phyloP scores from a whole-genome alignment of 2,888 invertebrate species.

The Labia minor region DNA sequence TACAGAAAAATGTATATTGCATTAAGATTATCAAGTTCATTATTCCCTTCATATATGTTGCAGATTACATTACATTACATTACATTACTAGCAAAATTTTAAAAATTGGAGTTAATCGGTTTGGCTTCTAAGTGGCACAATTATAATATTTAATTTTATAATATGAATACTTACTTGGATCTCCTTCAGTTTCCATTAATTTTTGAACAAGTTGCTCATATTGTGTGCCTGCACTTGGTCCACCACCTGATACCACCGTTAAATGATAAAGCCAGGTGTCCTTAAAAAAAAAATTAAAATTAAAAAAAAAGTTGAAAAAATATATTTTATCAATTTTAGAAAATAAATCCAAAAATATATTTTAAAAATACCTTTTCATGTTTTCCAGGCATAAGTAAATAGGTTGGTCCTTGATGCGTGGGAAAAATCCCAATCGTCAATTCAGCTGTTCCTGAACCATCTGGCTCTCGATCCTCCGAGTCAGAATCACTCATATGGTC shows the following conservation, averaged over 20 bases:
- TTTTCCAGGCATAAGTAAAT: conserved; percentile 80
- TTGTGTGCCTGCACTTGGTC: conserved; percentile 83
- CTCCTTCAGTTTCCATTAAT: conserved; percentile 92
- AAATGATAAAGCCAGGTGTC: conserved; percentile 52
- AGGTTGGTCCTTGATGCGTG: conserved; percentile 85
- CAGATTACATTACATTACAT: too few species aligned
- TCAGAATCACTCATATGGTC: conserved; percentile 87
- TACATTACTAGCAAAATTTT: too few species aligned
- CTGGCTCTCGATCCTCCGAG: conserved; percentile 73
- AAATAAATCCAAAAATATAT: too few species aligned
- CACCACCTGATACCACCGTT: conserved; percentile 87
- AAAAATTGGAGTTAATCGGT: too few species aligned
- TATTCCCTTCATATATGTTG: too few species aligned
- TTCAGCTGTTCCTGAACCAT: conserved; percentile 55
- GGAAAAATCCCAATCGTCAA: conserved; percentile 87
- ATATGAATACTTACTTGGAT: conserved; percentile 67
- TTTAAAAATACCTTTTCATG: conserved; percentile 69
- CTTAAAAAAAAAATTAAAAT: conserved; percentile 32
- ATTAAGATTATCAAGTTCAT: too few species aligned
- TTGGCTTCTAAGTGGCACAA: background rate
- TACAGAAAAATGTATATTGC: too few species aligned
- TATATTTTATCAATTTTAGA: too few species aligned
- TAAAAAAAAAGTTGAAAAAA: conserved; percentile 17
- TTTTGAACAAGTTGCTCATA: conserved; percentile 93
- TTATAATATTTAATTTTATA: too few species aligned